Evolutionary conservation across 2,113 vertebrate genomes (phyloP), one percentile per base, ranked within the genome.

Genomic region (Xiphias gladius): DNA sequence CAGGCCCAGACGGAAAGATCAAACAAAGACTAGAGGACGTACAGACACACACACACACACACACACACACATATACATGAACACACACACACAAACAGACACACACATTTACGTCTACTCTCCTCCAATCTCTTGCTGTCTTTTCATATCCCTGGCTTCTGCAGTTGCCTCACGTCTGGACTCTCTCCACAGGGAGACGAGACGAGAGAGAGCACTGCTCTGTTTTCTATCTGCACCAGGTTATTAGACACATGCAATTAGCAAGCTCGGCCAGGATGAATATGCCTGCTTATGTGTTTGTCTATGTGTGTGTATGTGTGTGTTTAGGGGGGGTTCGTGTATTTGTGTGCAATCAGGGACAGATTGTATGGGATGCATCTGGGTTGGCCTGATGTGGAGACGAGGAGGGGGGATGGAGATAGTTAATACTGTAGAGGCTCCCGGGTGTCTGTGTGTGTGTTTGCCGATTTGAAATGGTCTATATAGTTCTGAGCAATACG

Each of bases 161-260:
- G 88, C 90, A 91, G 82, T 92, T 85, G 81, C 80, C 87, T 92
- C 89, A 94, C 86, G 88, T 91, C 89, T 92, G 90, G 89, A 89
- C 85, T 83, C 69, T 84, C 85, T 91, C 90, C 89, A 88, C 84
- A 80, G 88, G 88, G 86, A 88, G 72, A 90, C 59, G 84, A 87
- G 85, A 85, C 57, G 67, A 72, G 89, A 85, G 85, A 70, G 84
- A 80, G 86, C 80, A 20, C 72, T 41, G 77, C 76, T 89, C 89
- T 93, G 91, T 73, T 89, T 90, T 91, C 86, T 89, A 85, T 92
- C 82, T 69, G 72, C 71, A 80, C 76, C 86, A 89, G 88, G 84
- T 93, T 92, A 91, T 92, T 92, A 88, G 84, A 85, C 71, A 80
- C 74, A 81, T 82, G 90, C 88, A 92, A 93, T 92, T 93, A 92